Evolutionary conservation across 2,113 vertebrate species (phyloP).

Genomic region (Eleginops maclovinus): DNA sequence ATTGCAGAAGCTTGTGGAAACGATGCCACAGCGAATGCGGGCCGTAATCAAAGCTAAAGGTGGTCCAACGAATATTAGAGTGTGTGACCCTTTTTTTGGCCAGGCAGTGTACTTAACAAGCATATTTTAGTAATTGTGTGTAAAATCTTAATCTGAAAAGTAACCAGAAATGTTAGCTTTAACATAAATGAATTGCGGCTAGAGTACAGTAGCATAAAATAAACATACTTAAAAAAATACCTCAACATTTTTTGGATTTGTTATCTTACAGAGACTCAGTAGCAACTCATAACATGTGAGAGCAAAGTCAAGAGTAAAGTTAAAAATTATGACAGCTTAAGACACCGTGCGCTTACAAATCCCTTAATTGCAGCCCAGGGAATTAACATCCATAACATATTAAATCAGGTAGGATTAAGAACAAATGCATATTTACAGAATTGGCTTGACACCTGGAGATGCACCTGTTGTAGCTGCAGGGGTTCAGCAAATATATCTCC

Average conservation of each 20-base stretch:
- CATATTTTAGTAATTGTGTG: neutral
- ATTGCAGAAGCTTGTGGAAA: too few species aligned
- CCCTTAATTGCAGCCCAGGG: conserved; percentile 62
- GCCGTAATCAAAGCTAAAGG: too few species aligned
- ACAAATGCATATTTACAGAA: conserved; percentile 67
- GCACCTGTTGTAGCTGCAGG: conserved; percentile 60
- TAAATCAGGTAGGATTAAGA: conserved; percentile 71
- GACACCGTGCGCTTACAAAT: conserved; percentile 50
- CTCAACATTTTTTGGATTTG: too few species aligned
- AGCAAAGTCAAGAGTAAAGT: too few species aligned
- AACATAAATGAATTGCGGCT: neutral
- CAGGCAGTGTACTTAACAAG: too few species aligned
- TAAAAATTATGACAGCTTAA: conserved; percentile 42
- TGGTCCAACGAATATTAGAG: too few species aligned
- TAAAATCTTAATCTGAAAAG: conserved; percentile 1
- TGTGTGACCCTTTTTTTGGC: too few species aligned
- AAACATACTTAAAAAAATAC: too few species aligned
- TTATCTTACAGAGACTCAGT: conserved; percentile 1
- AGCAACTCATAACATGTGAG: neutral
- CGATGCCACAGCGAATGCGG: too few species aligned
- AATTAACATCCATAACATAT: conserved; percentile 50
- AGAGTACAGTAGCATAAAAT: neutral
- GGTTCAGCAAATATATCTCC: conserved; percentile 1
- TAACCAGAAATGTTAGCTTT: neutral
- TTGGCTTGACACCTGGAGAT: conserved; percentile 38